Evolutionary conservation across 1,140 invertebrate genomes (phyloP).

Genomic region (Oscheius sp.): DNA sequence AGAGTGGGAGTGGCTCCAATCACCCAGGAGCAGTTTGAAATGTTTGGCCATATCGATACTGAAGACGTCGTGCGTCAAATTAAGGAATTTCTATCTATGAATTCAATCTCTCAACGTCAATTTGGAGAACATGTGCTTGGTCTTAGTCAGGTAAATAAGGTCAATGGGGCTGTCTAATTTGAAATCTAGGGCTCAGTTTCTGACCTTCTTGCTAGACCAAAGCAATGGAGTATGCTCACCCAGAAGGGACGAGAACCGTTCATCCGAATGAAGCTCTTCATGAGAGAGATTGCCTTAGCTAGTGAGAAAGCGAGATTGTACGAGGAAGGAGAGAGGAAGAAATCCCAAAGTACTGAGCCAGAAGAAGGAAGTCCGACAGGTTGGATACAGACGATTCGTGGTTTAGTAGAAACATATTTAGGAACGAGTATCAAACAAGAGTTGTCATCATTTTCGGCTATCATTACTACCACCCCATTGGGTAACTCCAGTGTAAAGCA

Average conservation of each 20-base stretch:
- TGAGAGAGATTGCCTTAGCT: slow-evolving; percentile 87
- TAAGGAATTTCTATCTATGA: slow-evolving; percentile 94
- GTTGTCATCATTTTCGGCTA: background rate
- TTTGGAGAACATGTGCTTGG: slow-evolving; percentile 97
- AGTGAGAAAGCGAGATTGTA: slow-evolving; percentile 84
- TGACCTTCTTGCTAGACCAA: slow-evolving; percentile 86
- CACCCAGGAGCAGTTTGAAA: slow-evolving; percentile 96
- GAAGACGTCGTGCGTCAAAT: slow-evolving; percentile 94
- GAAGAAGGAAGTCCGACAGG: background rate
- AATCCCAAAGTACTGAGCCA: background rate
- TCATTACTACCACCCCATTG: background rate
- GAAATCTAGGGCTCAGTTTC: slow-evolving; percentile 81
- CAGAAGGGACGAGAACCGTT: slow-evolving; percentile 94
- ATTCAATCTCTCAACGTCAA: slow-evolving; percentile 94
- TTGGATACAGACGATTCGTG: too few relatives aligned
- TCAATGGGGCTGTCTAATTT: background rate
- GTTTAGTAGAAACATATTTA: too few relatives aligned
- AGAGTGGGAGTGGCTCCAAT: slow-evolving; percentile 85
- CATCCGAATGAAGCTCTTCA: slow-evolving; percentile 97
- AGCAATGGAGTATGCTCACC: slow-evolving; percentile 95
- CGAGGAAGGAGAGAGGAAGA: slow-evolving; percentile 81
- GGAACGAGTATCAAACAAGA: background rate
- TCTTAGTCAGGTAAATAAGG: slow-evolving; percentile 69
- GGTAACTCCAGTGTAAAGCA: background rate
- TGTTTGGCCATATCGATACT: slow-evolving; percentile 95